phyloP scores from a whole-genome alignment of 2,797 vertebrate species.

The Danio kyathit region DNA sequence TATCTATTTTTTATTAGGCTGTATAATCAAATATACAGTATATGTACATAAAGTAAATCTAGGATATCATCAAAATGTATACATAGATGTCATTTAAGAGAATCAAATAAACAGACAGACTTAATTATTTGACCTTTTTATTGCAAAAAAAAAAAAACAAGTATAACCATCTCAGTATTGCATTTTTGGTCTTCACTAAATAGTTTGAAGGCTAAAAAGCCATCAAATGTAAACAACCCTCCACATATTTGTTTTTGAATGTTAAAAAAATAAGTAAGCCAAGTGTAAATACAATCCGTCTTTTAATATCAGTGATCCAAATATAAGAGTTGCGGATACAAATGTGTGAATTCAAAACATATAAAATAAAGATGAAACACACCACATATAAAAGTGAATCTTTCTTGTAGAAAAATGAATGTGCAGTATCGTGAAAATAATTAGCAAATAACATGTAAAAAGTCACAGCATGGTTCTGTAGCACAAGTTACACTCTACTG shows the following conservation, averaged over 20 bases:
- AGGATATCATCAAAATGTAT: too few relatives aligned
- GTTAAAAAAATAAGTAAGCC: slow-evolving; percentile 44
- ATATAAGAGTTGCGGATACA: background rate
- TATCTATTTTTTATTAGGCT: background rate
- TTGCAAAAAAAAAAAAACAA: slow-evolving; percentile 9
- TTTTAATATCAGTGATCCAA: slow-evolving; percentile 21
- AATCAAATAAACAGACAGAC: slow-evolving; percentile 1
- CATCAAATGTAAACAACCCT: slow-evolving; percentile 71
- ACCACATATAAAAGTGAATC: slow-evolving; percentile 5
- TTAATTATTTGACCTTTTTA: slow-evolving; percentile 4
- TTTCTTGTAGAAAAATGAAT: background rate
- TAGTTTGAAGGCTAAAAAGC: slow-evolving; percentile 58
- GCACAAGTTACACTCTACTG: background rate
- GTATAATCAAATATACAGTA: too few relatives aligned
- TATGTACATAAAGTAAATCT: background rate
- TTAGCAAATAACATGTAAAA: slow-evolving; percentile 26
- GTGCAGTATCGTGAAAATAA: background rate
- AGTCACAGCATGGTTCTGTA: slow-evolving; percentile 15
- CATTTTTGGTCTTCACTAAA: slow-evolving; percentile 60
- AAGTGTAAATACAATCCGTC: slow-evolving; percentile 40
- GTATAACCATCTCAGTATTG: slow-evolving; percentile 36
- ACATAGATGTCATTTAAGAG: background rate
- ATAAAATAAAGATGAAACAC: slow-evolving; percentile 5
- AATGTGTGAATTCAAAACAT: slow-evolving; percentile 24
- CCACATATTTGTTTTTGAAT: slow-evolving; percentile 36